Percentiles rank a stretch among this genome's conserved stretches.
These are phyloP conservation scores for Thaumetopoea pityocampa DNA, from an alignment of 1,140 invertebrate species.

Conservation along the genomic window DNA sequence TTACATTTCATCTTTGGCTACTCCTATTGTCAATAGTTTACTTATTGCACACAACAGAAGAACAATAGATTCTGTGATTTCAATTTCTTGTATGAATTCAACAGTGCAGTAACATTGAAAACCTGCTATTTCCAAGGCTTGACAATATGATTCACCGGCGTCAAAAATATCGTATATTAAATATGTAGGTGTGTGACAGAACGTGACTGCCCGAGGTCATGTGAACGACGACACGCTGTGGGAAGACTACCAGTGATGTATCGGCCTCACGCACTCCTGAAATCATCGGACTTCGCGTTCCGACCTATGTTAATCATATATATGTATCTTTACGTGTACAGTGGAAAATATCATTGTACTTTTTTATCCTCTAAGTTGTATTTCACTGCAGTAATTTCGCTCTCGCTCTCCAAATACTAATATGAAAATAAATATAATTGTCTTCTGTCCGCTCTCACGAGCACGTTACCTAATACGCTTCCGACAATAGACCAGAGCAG, in stretches of 20 bases:
- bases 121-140: constrained; percentile 8
- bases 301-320: constrained; percentile 27
- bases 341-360: constrained; percentile 19
- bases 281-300: constrained; percentile 29
- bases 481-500: constrained; percentile 42
- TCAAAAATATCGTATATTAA: constrained; percentile 8
- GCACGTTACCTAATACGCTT: constrained; percentile 59
- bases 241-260: constrained; percentile 24
- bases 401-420: constrained; percentile 53
- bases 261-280: constrained; percentile 40
- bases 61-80: too few species aligned
- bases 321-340: constrained; percentile 29
- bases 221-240: constrained; percentile 31
- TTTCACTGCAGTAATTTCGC: constrained; percentile 25
- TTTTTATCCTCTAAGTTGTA: not conserved
- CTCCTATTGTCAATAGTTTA: not conserved
- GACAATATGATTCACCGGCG: constrained; percentile 19
- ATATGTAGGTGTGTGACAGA: constrained; percentile 31
- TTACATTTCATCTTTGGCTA: not conserved
- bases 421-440: constrained; percentile 51
- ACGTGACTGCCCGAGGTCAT: constrained; percentile 35
- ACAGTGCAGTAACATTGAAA: not conserved
- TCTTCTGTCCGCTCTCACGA: constrained; percentile 43
- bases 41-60: too few species aligned
- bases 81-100: not conserved